A percentile compares a stretch with the other conserved stretches of the same genome.
Evolutionary conservation across 2,113 vertebrate genomes (phyloP).

Genomic region (Anolis carolinensis): DNA sequence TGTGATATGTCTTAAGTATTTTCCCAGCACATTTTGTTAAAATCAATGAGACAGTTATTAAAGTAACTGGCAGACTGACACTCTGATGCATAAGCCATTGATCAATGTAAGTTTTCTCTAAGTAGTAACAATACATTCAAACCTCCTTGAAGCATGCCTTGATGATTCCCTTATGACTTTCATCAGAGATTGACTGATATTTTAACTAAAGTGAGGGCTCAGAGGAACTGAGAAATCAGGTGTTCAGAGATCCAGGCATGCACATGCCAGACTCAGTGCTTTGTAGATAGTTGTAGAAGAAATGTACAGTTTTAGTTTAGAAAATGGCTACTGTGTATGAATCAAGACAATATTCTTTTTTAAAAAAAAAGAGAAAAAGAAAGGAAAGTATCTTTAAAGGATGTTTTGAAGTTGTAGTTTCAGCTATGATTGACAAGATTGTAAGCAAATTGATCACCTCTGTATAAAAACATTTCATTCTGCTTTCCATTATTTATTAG

Average conservation of each 20-base stretch:
- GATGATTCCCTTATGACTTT: conserved; percentile 46
- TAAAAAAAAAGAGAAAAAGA: conserved; percentile 18
- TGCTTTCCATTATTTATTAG: background rate
- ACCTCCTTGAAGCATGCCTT: conserved; percentile 37
- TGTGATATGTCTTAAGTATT: conserved; percentile 39
- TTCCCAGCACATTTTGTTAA: conserved; percentile 32
- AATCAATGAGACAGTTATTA: background rate
- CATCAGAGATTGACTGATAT: conserved; percentile 17
- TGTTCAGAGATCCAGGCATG: background rate
- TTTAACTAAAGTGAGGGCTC: conserved; percentile 20
- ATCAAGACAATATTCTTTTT: background rate
- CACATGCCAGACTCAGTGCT: conserved; percentile 11
- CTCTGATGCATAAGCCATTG: background rate
- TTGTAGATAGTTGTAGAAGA: conserved; percentile 9
- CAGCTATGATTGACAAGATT: background rate
- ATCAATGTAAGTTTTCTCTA: conserved; percentile 52
- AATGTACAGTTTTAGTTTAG: conserved; percentile 21
- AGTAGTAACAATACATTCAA: background rate
- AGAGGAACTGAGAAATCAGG: background rate
- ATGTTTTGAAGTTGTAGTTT: background rate
- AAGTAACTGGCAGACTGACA: too few species aligned
- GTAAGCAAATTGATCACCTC: background rate
- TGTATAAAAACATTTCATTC: background rate
- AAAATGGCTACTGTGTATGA: background rate
- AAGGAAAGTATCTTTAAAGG: background rate